Evolutionary conservation across 2,113 vertebrate genomes (phyloP), one percentile per base, ranked within the genome.

Genomic region (Rhea pennata): DNA sequence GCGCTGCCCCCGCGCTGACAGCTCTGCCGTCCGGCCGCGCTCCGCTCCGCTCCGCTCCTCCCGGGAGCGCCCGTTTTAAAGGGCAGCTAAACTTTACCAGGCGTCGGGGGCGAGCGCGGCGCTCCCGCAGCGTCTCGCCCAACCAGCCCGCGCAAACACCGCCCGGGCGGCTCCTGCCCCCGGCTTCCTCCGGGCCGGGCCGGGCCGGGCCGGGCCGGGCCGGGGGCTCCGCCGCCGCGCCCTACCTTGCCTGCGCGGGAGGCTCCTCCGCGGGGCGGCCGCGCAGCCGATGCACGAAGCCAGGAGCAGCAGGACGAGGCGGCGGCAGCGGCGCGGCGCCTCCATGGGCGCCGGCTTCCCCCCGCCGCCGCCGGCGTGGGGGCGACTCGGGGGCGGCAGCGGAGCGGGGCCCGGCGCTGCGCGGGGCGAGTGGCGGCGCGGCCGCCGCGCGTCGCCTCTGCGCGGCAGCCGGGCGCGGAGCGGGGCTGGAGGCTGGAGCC

Each of bases 241-340:
- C 26, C 98, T 98, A 99, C 99, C 99, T 97, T 98, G 97, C 96
- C 98, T 98, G 78, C 98, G 97, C 56, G 94, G 96, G 76, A 97
- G 97, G 61, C 97, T 96, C 95, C 97, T 98, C 80, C 98, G 98
- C 74, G 94, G 95, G 27, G 87, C 89, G 4, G 97, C 72, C 33
- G 97, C 88, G 59, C 97, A 95, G 36, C 92, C 94, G 73, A 97
- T 70, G 90, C 97, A 95, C 96, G 96, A 98, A 90, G 97, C 82
- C 92, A 98, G 94, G 14, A 99, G 97, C 79, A 98, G 86, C 86
- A 98, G 94, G 54, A 95, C 86, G 53, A 98, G 92, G 94, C 94
- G 86, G 78, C n/a, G 95, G 64, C 93, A 87, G 88, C 95, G 90
- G 73, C 87, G 94, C 73, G 76, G 93, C 61, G 97, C 80, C 94